These are phyloP conservation scores for Trachythela sp. DNA, from an alignment of 64 coral and sea anemone species.

Conservation along the genomic window DNA sequence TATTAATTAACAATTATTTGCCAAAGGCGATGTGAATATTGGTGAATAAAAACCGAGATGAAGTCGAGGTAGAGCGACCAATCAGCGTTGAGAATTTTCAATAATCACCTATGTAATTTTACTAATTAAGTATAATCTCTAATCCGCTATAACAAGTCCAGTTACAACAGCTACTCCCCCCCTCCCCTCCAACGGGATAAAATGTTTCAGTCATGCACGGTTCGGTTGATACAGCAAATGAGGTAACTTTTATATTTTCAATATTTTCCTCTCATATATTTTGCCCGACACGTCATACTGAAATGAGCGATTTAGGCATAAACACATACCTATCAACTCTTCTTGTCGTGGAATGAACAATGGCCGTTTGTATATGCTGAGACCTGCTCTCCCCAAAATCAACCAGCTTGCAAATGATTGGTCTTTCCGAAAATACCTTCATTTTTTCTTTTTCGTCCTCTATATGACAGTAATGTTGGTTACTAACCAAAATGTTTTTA, in stretches of 20 bases:
- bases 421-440: neutral
- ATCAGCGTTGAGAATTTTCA: too few species aligned
- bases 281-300: neutral
- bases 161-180: too few species aligned
- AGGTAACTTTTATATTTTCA: neutral
- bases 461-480: constrained; percentile 9
- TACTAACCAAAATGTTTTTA: constrained; percentile 34
- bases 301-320: neutral
- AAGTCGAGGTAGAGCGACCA: too few species aligned
- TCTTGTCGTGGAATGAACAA: neutral
- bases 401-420: constrained; percentile 26
- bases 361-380: neutral
- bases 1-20: too few species aligned
- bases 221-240: neutral
- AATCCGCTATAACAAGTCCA: too few species aligned
- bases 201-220: neutral
- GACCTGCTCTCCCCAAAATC: constrained; percentile 19
- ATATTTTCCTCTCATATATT: neutral
- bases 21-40: too few species aligned
- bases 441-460: constrained; percentile 9
- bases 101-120: too few species aligned
- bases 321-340: neutral
- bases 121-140: too few species aligned
- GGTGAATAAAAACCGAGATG: too few species aligned
- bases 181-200: neutral